These are phyloP conservation scores for Gymnocypris eckloni DNA, from an alignment of 2,797 vertebrate genomes.

Conservation along the genomic window DNA sequence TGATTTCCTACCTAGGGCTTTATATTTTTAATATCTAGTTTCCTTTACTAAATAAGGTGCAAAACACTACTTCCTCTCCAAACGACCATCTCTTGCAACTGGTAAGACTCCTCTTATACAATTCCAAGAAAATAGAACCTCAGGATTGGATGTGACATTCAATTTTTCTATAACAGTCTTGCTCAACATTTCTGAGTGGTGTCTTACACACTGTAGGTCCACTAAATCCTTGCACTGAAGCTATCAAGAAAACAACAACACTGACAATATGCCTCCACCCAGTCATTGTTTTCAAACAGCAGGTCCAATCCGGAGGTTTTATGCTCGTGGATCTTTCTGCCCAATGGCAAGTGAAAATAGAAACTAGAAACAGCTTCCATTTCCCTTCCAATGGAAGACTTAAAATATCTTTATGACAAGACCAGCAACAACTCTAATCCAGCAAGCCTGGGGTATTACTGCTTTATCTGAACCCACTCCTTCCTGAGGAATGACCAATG, in stretches of 20 bases:
- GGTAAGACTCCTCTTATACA: conserved; percentile 76
- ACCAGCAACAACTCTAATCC: conserved; percentile 36
- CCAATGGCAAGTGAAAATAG: conserved; percentile 65
- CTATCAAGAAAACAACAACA: conserved; percentile 36
- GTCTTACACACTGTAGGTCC: conserved; percentile 44
- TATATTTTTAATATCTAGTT: conserved; percentile 65
- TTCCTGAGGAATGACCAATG: conserved; percentile 62
- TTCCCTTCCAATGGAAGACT: conserved; percentile 83
- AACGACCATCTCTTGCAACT: conserved; percentile 71
- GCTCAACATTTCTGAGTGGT: conserved; percentile 4
- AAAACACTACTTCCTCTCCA: conserved; percentile 85
- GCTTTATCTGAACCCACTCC: conserved; percentile 47
- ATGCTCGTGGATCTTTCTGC: conserved; percentile 35
- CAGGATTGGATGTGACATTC: conserved; percentile 66
- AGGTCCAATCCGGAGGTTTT: conserved; percentile 44
- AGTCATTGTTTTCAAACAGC: conserved; percentile 11
- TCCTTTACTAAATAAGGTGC: conserved; percentile 88
- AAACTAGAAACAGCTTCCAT: conserved; percentile 71
- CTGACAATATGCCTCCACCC: conserved; percentile 19
- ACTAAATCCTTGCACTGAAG: conserved; percentile 51
- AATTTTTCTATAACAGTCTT: conserved; percentile 58
- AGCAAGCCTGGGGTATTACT: conserved; percentile 43
- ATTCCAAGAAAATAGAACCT: conserved; percentile 60
- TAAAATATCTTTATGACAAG: conserved; percentile 61
- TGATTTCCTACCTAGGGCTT: conserved; percentile 88